phyloP scores from a whole-genome alignment of 2,113 vertebrate species.

The Caranx melampygus region DNA sequence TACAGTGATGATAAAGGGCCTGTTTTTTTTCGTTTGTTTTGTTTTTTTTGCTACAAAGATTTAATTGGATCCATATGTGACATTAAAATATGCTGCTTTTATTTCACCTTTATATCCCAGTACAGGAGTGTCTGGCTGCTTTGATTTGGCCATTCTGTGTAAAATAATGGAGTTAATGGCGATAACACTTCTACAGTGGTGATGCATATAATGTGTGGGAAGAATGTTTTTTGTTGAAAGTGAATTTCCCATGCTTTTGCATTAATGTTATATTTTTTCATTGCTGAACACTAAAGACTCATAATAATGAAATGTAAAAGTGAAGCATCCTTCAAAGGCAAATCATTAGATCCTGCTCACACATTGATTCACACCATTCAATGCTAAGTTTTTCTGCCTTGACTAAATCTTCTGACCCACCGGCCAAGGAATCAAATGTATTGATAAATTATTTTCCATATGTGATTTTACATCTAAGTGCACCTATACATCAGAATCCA shows the following conservation, averaged over 20 bases:
- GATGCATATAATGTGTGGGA: neutral
- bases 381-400: neutral
- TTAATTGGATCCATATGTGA: neutral
- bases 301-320: neutral
- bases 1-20: neutral
- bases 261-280: neutral
- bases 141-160: neutral
- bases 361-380: slow-evolving; percentile 13
- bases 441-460: neutral
- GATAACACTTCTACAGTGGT: neutral
- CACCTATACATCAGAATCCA: neutral
- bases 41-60: neutral
- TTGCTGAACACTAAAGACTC: neutral
- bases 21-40: neutral
- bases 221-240: neutral
- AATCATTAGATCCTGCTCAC: neutral
- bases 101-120: neutral
- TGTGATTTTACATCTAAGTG: neutral
- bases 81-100: neutral
- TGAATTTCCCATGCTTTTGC: neutral
- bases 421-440: neutral
- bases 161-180: neutral
- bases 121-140: neutral
- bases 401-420: neutral
- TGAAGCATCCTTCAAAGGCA: neutral